Base-by-base conservation (phyloP, 2,797 vertebrate species). In the Lithobates pipiens region DNA sequence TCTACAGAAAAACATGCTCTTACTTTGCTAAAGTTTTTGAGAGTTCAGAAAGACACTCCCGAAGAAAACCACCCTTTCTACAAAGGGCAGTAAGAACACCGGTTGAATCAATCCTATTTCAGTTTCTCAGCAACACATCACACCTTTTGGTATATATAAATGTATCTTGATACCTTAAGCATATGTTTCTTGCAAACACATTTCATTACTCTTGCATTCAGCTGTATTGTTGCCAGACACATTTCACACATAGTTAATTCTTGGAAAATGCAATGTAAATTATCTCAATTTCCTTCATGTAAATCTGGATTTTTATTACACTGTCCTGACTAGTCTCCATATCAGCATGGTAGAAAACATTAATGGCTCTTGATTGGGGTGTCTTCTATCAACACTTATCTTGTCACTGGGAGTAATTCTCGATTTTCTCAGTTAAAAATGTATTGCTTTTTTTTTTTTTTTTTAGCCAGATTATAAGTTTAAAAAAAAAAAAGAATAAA, bases 181-280 rank as follows among this genome's bases (percentile, higher is more conserved):
- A 61, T 61, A 16, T 42, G 46, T 42, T 61, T 27, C 13, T 4
- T 61, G 69, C 46, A 16, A 39, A 32, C 78, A 71, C 70, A 70
- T 50, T 36, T 67, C 16, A 23, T 57, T 80, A 44, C 23, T 34
- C 44, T 29, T 21, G 39, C 68, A 61, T 71, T 72, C 4, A 34
- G 32, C 3, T 63, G 61, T 80, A 2, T 29, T 39, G 29, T 80
- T 81, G 79, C 23, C 44, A 54, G 44, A 23, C 29, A 80, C 44
- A 71, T 80, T 79, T 70, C 78, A 71, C 78, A 80, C 78, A 50
- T 67, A 46, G 16, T 69, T 79, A 79, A 68, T 78, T 78, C 77
- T 9, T 61, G 39, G 36, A 68, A 39, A 79, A 68, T 46, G 23
- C 34, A 11, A 21, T 29, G n/a, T 81, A 39, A 71, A 61, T 72